Conservation (phyloP, 2,797 vertebrate species). For the Centropyge bicolor region DNA sequence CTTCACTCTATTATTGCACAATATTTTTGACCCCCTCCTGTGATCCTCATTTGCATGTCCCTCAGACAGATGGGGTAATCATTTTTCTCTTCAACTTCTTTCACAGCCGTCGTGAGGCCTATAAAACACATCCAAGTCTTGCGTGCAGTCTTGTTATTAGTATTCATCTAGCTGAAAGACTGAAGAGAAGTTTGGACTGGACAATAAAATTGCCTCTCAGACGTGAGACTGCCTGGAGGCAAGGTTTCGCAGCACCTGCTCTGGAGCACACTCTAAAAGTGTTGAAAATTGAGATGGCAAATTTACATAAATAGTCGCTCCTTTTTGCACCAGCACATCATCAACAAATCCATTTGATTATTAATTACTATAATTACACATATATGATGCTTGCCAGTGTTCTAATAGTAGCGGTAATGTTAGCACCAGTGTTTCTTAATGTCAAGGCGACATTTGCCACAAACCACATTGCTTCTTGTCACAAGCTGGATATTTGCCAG, state of each 20-base stretch:
- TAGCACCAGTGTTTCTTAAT: conserved; percentile 4
- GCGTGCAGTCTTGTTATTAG: conserved; percentile 68
- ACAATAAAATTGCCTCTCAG: conserved; percentile 65
- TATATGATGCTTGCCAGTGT: not conserved
- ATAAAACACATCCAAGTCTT: conserved; percentile 63
- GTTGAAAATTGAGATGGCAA: not conserved
- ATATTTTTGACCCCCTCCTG: conserved; percentile 44
- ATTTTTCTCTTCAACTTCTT: conserved; percentile 61
- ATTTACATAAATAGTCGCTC: not conserved
- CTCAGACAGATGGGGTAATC: conserved; percentile 62
- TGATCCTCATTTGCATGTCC: conserved; percentile 71
- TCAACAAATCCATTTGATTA: not conserved
- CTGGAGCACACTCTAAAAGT: not conserved
- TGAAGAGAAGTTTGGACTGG: conserved; percentile 61
- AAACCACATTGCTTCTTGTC: not conserved
- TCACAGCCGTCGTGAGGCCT: conserved; percentile 52
- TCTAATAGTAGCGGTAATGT: not conserved
- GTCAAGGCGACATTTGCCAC: not conserved
- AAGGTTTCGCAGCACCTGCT: conserved; percentile 39
- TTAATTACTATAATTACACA: not conserved
- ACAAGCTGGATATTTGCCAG: not conserved
- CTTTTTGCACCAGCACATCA: not conserved
- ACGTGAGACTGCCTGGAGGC: conserved; percentile 21
- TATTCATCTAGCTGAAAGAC: conserved; percentile 69
- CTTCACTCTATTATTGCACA: conserved; percentile 43